Conservation (phyloP, 2,797 vertebrate genomes). For the Mycteria americana region DNA sequence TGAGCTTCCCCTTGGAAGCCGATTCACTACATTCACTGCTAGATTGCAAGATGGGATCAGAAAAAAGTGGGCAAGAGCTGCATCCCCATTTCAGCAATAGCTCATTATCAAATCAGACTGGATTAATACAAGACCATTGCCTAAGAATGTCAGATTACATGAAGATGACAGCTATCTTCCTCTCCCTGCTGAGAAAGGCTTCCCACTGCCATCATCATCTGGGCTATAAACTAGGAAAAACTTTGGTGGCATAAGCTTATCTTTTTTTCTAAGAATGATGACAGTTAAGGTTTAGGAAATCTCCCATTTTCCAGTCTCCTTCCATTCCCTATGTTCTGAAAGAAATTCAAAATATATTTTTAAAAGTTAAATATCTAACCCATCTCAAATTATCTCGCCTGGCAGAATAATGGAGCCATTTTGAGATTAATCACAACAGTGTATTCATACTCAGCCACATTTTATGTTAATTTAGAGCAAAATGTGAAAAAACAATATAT, state of each 20-base stretch:
- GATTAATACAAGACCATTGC: background rate
- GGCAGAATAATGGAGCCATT: background rate
- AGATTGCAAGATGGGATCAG: background rate
- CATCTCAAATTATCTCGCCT: background rate
- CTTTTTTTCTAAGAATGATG: background rate
- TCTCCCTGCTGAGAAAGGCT: background rate
- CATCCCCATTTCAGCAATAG: background rate
- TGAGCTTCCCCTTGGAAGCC: background rate
- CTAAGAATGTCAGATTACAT: background rate
- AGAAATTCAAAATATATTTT: background rate
- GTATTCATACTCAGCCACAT: background rate
- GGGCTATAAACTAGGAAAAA: background rate
- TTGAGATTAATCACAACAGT: background rate
- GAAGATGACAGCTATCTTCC: background rate
- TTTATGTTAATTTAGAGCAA: background rate
- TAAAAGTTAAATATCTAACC: background rate
- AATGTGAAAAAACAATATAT: background rate
- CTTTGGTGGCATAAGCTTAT: background rate
- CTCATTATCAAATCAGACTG: background rate
- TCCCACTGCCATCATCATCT: background rate
- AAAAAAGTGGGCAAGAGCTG: background rate
- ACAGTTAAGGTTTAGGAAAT: background rate
- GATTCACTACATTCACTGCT: background rate
- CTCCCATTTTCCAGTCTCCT: background rate
- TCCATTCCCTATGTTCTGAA: background rate